phyloP scores from a whole-genome alignment of 2,113 vertebrate genomes.

The Eurystomus gularis region DNA sequence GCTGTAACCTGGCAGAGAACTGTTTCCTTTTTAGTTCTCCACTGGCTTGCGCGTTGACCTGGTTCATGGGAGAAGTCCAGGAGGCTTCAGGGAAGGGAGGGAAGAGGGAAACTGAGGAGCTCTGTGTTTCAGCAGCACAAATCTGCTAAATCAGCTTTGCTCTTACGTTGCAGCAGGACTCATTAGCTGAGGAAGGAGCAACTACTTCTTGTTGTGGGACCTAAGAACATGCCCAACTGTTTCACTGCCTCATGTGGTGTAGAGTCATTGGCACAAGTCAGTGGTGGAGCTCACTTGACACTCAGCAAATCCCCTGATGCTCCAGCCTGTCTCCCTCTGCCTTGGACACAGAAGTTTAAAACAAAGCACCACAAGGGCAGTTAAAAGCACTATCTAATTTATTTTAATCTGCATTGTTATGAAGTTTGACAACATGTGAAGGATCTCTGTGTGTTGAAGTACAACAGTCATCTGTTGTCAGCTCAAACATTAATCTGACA shows the following conservation, averaged over 20 bases:
- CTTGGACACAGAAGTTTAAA: neutral
- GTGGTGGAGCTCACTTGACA: neutral
- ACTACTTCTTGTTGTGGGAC: neutral
- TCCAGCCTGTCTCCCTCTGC: neutral
- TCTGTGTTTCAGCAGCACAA: neutral
- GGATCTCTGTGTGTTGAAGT: neutral
- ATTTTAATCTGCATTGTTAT: neutral
- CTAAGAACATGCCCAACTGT: accelerated
- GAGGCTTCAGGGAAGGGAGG: neutral
- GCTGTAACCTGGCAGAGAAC: neutral
- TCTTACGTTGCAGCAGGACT: neutral
- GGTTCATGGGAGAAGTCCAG: neutral
- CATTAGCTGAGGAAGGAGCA: neutral
- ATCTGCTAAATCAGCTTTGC: neutral
- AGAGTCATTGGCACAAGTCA: neutral
- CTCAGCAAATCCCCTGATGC: accelerated
- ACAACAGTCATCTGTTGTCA: neutral
- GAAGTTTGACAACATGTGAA: neutral
- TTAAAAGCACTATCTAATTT: neutral
- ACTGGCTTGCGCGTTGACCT: neutral
- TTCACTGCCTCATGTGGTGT: neutral
- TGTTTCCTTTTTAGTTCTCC: neutral
- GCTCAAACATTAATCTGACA: neutral
- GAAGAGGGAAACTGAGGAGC: neutral
- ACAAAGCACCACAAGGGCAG: neutral